These are phyloP conservation scores for Pitta sordida DNA, from an alignment of 2,113 vertebrate species.

Conservation along the genomic window DNA sequence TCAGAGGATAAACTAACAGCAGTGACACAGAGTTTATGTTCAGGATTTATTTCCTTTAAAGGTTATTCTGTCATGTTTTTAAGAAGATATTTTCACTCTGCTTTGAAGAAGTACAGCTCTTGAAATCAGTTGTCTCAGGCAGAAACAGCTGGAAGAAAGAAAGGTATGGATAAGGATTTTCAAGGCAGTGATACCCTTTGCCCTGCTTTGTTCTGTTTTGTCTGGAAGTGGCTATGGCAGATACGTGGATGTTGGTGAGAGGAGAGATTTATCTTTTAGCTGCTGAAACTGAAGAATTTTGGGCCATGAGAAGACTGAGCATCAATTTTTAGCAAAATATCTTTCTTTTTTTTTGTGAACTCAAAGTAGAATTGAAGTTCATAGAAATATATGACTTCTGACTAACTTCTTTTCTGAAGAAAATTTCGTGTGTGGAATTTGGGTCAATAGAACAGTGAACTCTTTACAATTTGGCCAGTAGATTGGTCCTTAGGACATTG, in stretches of 20 bases:
- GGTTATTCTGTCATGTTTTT: background rate
- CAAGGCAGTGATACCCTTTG: background rate
- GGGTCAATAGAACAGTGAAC: background rate
- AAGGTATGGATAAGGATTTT: background rate
- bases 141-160: background rate
- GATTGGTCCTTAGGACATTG: background rate
- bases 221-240: background rate
- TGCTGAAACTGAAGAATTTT: background rate
- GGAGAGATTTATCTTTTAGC: background rate
- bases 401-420: background rate
- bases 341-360: background rate
- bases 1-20: background rate
- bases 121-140: background rate
- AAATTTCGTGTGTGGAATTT: background rate
- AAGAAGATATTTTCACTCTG: background rate
- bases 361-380: background rate
- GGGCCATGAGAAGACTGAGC: background rate
- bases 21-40: background rate
- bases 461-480: background rate
- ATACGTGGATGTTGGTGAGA: background rate
- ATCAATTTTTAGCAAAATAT: background rate
- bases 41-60: background rate
- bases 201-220: background rate
- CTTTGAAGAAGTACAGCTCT: background rate
- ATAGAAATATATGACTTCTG: background rate